Evolutionary conservation across 2,888 invertebrate genomes (phyloP).

Genomic region (Hololepta plana): DNA sequence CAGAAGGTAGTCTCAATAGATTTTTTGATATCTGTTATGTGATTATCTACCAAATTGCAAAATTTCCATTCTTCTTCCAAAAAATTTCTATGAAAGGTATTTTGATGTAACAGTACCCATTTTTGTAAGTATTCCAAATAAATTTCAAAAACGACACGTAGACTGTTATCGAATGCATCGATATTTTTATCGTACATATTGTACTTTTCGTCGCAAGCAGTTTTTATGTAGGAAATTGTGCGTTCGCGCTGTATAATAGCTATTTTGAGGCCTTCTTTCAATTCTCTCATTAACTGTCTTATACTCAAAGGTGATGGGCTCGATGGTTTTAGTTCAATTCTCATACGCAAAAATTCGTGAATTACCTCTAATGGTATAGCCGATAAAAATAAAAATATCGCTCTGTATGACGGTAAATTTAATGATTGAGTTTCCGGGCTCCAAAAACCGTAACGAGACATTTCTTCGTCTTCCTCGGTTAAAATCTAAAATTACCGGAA

Average conservation of each 20-base stretch:
- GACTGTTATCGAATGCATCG: slow-evolving; percentile 57
- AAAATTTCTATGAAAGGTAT: slow-evolving; percentile 49
- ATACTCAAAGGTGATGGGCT: slow-evolving; percentile 76
- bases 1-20: no score
- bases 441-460: slow-evolving; percentile 54
- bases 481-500: neutral
- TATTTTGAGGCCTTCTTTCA: slow-evolving; percentile 74
- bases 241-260: slow-evolving; percentile 67
- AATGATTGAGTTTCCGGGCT: slow-evolving; percentile 58
- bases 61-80: slow-evolving; percentile 83
- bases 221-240: slow-evolving; percentile 46
- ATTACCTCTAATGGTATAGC: slow-evolving; percentile 79
- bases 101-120: slow-evolving; percentile 56
- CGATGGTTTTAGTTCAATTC: slow-evolving; percentile 65
- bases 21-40: no score
- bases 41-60: slow-evolving; percentile 30
- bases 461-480: slow-evolving; percentile 24
- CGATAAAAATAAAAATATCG: slow-evolving; percentile 71
- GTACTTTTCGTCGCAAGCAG: slow-evolving; percentile 33
- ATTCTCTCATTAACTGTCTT: slow-evolving; percentile 64
- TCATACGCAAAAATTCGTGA: slow-evolving; percentile 74
- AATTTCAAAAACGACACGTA: slow-evolving; percentile 39
- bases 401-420: slow-evolving; percentile 68
- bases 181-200: slow-evolving; percentile 40
- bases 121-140: slow-evolving; percentile 75